Base-by-base conservation (phyloP, 2,797 vertebrate species). In the Microhierax caerulescens region DNA sequence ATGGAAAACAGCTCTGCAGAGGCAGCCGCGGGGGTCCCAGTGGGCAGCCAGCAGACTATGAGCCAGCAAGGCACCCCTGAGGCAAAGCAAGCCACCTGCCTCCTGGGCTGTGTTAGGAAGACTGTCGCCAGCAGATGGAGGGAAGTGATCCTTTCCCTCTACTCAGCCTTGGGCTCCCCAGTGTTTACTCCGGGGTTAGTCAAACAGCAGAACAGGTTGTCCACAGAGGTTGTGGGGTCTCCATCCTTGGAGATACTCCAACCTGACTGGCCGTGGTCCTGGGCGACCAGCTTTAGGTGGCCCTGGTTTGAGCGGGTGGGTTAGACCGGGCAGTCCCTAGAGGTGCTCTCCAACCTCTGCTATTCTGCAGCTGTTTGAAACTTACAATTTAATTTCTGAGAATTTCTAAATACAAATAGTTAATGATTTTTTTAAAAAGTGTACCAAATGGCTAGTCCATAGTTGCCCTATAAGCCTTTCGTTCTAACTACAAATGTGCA, bases 221-320 rank as follows among this genome's bases (percentile, higher is more conserved):
- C 24, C 17, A 24, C 5, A 34, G 24, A 24, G 5, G 5, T 13
- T 13, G 10, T 12, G 15, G 19, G 24, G 11, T 61, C 32, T 45
- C 51, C 25, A 5, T 24, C 37, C 7, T 8, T 34, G 21, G 54
- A 41, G 54, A 11, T 56, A 6, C 1, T 89, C 22, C 24, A 72
- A 0, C 25, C 9, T 69, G 9, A 9, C 5, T 85, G 39, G 9
- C 28, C 5, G 0, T 22, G 47, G 48, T 60, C 50, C n/a, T 64
- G 13, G 24, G 19, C 22, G 16, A 39, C 17, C 0, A 0, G 19
- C 56, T 84, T 19, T 61, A 30, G 28, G 10, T 34, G 16, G 10
- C 23, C 10, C 13, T n/a, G 30, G 59, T 76, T 59, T 56, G n/a
- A 37, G 13, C 5, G 0, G 2, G 4, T 30, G 3, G 4, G 23